A percentile compares a stretch with the other conserved stretches of the same genome.
These are phyloP conservation scores for Ctenoplectra terminalis DNA, from an alignment of 1,140 invertebrate species.

Conservation along the genomic window DNA sequence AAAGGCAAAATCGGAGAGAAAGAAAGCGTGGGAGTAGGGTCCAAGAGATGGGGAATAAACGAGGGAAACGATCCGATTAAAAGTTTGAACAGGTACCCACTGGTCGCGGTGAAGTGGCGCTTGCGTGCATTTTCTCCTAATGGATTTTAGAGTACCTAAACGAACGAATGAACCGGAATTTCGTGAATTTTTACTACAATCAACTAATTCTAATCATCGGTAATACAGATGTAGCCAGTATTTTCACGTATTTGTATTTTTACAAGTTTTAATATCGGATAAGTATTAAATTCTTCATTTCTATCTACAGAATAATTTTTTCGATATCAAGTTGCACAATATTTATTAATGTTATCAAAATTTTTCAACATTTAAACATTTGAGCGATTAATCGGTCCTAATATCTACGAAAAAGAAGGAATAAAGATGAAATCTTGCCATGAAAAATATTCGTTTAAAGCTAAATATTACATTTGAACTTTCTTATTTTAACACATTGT, in stretches of 20 bases:
- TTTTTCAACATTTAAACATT: too few species aligned
- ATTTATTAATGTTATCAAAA: too few species aligned
- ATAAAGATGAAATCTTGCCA: too few species aligned
- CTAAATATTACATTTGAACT: too few species aligned
- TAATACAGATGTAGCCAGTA: not conserved
- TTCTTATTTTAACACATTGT: too few species aligned
- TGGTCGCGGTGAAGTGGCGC: conserved; percentile 55
- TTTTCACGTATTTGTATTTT: not conserved
- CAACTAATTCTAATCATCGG: conserved; percentile 32
- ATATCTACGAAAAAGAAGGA: too few species aligned
- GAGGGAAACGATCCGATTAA: conserved; percentile 71
- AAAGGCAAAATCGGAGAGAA: conserved; percentile 20
- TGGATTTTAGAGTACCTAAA: conserved; percentile 78
- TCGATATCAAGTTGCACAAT: too few species aligned
- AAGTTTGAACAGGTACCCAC: conserved; percentile 67
- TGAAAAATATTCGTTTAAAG: too few species aligned
- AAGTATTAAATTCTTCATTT: not conserved
- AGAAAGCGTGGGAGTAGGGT: conserved; percentile 8
- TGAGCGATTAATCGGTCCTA: too few species aligned
- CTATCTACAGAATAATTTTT: not conserved
- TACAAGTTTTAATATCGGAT: not conserved
- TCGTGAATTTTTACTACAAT: conserved; percentile 69
- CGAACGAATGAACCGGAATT: conserved; percentile 45
- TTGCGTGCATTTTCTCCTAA: conserved; percentile 20
- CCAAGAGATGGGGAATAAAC: conserved; percentile 43